Evolutionary conservation across 2,797 vertebrate genomes (phyloP).

Genomic region (Dryobates pubescens): DNA sequence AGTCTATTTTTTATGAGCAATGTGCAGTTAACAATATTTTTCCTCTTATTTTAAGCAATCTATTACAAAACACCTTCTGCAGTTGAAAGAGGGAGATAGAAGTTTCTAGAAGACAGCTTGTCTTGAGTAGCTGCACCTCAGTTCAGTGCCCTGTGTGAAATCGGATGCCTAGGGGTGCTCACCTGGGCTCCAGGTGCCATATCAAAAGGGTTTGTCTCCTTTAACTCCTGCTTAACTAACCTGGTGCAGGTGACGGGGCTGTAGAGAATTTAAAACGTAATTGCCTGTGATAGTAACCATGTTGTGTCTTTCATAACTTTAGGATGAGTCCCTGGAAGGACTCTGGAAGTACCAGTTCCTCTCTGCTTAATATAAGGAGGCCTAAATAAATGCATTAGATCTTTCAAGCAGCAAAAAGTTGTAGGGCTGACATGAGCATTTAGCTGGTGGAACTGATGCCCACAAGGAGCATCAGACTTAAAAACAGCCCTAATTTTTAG

Average conservation of each 20-base stretch:
- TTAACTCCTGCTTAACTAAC: not conserved
- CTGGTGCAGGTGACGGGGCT: not conserved
- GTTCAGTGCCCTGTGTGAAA: not conserved
- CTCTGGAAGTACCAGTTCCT: not conserved
- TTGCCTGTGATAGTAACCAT: not conserved
- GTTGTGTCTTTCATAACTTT: not conserved
- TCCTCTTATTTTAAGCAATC: not conserved
- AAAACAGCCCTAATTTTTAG: not conserved
- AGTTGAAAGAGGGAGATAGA: not conserved
- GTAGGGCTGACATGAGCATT: not conserved
- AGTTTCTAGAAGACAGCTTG: not conserved
- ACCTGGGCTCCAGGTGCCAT: not conserved
- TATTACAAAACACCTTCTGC: not conserved
- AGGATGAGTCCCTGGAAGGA: not conserved
- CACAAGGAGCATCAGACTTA: not conserved
- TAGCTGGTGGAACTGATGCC: not conserved
- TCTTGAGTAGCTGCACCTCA: not conserved
- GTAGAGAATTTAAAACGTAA: not conserved
- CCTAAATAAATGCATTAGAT: not conserved
- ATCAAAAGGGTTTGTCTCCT: not conserved
- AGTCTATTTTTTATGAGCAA: not conserved
- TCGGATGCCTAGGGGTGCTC: not conserved
- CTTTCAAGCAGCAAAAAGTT: not conserved
- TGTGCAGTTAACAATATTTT: not conserved
- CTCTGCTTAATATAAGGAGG: not conserved